Conservation (phyloP, 2,888 invertebrate genomes). For the Anodontia alba region DNA sequence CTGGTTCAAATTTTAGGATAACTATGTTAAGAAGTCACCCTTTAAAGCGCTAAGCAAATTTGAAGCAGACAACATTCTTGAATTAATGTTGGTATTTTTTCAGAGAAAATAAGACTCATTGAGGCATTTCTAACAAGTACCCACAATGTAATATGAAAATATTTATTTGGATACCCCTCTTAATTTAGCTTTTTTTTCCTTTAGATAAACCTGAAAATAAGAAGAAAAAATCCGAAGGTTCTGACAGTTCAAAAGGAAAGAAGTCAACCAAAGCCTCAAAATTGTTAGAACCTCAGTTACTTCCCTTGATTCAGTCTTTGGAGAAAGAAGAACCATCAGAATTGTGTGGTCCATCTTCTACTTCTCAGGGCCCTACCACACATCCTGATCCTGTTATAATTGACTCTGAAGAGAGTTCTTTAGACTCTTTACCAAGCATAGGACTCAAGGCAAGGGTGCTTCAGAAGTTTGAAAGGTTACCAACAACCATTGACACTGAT, state of each 20-base stretch:
- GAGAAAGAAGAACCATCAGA: neutral
- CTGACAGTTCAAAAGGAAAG: constrained; percentile 28
- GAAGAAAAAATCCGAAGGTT: neutral
- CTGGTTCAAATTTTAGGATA: too few species aligned
- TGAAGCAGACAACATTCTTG: too few species aligned
- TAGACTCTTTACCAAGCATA: constrained; percentile 37
- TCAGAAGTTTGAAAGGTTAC: neutral
- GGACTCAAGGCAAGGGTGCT: neutral
- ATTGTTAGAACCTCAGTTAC: constrained; percentile 48
- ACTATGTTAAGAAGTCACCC: too few species aligned
- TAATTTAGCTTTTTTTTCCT: too few species aligned
- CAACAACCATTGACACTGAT: neutral
- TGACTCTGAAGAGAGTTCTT: constrained; percentile 49
- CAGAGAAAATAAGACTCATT: too few species aligned
- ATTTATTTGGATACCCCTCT: too few species aligned
- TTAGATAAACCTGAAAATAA: neutral
- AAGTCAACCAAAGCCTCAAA: constrained; percentile 12
- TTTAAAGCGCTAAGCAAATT: too few species aligned
- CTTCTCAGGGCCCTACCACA: neutral
- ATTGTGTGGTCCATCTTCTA: neutral
- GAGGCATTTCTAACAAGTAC: too few species aligned
- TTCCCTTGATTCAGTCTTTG: constrained; percentile 49
- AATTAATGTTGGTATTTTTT: too few species aligned
- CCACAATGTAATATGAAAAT: too few species aligned
- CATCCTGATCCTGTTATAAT: constrained; percentile 8